A percentile compares a stretch with the other conserved stretches of the same genome.
These are phyloP conservation scores for Melinaea marsaeus DNA, from an alignment of 2,888 invertebrate species.

Conservation along the genomic window DNA sequence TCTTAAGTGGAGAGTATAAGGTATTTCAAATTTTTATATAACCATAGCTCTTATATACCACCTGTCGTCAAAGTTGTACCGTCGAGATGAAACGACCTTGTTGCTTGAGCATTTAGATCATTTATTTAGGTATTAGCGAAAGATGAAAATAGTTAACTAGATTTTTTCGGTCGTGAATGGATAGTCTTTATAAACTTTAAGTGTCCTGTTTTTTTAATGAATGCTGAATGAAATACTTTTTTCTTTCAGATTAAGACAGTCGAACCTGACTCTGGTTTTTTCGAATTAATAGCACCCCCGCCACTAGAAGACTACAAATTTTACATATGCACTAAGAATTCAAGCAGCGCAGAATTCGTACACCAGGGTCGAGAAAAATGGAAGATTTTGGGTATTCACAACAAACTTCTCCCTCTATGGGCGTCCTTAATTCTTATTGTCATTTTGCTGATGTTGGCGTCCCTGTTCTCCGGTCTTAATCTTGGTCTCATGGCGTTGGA, in stretches of 20 bases:
- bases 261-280: constrained; percentile 48
- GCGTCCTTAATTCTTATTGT: constrained; percentile 84
- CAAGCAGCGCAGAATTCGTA: constrained; percentile 55
- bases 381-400: constrained; percentile 82
- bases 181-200: too few species aligned
- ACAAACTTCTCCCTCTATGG: constrained; percentile 88
- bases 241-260: constrained; percentile 46
- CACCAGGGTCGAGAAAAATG: constrained; percentile 83
- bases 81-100: not conserved
- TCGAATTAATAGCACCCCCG: constrained; percentile 53
- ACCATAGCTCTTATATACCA: too few species aligned
- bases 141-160: constrained; percentile 1
- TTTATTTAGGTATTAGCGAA: not conserved
- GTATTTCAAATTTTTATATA: constrained; percentile 33
- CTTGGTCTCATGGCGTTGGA: constrained; percentile 97
- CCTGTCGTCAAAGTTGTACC: too few species aligned
- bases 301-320: constrained; percentile 57
- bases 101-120: not conserved
- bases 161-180: not conserved
- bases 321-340: constrained; percentile 62
- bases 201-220: too few species aligned
- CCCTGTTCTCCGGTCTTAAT: constrained; percentile 97
- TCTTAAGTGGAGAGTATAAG: constrained; percentile 51
- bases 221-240: not conserved
- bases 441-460: constrained; percentile 89